Conservation (phyloP, 2,113 vertebrate species). For the Tragelaphus buxtoni region DNA sequence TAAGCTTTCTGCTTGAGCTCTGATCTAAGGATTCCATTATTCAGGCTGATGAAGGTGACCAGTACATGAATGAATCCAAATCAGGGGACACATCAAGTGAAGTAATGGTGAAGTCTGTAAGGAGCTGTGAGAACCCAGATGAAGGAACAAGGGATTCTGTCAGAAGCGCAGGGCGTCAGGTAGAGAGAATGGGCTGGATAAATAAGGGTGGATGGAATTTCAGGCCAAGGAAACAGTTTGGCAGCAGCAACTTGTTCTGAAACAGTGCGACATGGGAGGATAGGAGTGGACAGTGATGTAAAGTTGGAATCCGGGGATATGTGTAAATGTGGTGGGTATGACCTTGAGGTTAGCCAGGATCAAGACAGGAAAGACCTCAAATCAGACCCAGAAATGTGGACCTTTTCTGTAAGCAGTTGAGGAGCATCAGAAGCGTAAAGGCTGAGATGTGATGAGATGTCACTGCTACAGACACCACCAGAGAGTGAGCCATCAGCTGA, state of each 20-base stretch:
- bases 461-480: no score
- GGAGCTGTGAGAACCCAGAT: not conserved
- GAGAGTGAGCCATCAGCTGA: not conserved
- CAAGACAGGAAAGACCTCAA: not conserved
- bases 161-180: accelerated
- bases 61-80: not conserved
- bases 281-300: not conserved
- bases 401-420: not conserved
- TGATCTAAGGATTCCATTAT: no score
- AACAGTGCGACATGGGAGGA: not conserved
- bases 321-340: not conserved
- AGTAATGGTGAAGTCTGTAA: not conserved
- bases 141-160: not conserved
- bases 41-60: not conserved
- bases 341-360: not conserved
- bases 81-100: no score
- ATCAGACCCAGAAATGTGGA: not conserved
- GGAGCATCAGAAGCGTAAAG: no score
- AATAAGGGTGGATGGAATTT: not conserved
- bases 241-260: not conserved
- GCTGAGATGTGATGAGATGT: no score
- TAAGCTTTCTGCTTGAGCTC: not conserved
- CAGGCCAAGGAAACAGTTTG: not conserved
- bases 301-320: not conserved
- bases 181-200: not conserved